Evolutionary conservation across 2,113 vertebrate species (phyloP).

Genomic region (Xenotilapia leptura): DNA sequence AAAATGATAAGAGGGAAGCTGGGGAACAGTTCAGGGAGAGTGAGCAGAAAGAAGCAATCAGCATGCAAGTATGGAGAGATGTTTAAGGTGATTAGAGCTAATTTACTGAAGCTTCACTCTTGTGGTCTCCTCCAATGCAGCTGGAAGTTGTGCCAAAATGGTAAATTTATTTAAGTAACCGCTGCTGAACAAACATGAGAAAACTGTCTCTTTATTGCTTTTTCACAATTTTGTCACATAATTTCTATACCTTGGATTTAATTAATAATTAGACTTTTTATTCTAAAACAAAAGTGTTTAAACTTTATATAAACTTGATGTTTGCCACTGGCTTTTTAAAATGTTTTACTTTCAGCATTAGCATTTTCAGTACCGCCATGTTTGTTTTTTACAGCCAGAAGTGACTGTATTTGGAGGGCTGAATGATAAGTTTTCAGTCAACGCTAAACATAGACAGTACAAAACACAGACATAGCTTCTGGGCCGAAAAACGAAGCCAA

Average conservation of each 20-base stretch:
- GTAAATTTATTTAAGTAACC: neutral
- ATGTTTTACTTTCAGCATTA: neutral
- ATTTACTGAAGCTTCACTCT: neutral
- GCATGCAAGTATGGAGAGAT: neutral
- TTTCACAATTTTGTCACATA: neutral
- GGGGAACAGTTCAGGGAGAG: neutral
- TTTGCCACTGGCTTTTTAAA: neutral
- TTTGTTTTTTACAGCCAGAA: neutral
- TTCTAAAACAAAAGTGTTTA: neutral
- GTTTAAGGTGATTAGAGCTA: neutral
- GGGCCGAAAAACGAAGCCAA: neutral
- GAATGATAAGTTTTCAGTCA: neutral
- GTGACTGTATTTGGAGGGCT: neutral
- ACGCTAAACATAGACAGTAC: neutral
- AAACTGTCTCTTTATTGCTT: neutral
- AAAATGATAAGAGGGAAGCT: neutral
- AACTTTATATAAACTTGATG: neutral
- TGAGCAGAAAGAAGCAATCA: neutral
- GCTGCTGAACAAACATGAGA: neutral
- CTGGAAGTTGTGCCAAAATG: neutral
- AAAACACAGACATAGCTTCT: neutral
- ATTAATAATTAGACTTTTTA: neutral
- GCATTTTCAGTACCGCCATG: neutral
- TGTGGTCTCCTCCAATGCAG: neutral
- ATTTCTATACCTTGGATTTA: neutral